These are phyloP conservation scores for Ormyrus nitidulus DNA, from an alignment of 2,888 invertebrate genomes.

Conservation along the genomic window DNA sequence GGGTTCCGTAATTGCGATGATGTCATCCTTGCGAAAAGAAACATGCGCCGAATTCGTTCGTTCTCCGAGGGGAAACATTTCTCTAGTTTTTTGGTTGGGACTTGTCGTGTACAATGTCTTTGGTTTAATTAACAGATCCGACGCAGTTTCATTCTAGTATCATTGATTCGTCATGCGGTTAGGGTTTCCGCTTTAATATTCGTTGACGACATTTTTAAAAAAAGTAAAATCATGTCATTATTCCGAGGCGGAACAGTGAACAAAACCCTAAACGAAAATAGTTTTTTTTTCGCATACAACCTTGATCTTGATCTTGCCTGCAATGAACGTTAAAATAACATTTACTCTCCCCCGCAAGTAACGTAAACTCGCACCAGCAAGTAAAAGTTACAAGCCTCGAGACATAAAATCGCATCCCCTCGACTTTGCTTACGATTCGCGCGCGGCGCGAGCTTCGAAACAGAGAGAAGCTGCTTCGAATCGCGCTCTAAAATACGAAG, in stretches of 20 bases:
- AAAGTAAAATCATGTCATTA: too few relatives aligned
- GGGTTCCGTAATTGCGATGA: conserved; percentile 49
- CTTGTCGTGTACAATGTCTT: too few relatives aligned
- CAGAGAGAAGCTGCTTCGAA: not conserved
- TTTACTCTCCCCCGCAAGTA: not conserved
- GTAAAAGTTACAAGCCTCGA: not conserved
- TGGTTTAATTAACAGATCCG: too few relatives aligned
- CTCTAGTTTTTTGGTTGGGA: too few relatives aligned
- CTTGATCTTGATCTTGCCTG: conserved; percentile 47
- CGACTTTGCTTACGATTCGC: not conserved
- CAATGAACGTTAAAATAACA: not conserved
- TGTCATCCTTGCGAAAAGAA: conserved; percentile 43
- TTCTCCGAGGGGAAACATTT: too few relatives aligned
- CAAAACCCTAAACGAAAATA: too few relatives aligned
- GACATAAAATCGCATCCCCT: conserved; percentile 22
- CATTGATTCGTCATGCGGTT: too few relatives aligned
- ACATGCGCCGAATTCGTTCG: not conserved
- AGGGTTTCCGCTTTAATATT: too few relatives aligned
- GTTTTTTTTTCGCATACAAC: not conserved
- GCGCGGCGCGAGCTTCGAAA: not conserved
- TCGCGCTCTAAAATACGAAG: conserved; percentile 53
- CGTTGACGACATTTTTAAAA: too few relatives aligned
- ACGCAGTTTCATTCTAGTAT: too few relatives aligned
- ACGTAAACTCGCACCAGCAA: not conserved
- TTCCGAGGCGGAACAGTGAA: too few relatives aligned